A percentile compares a stretch with the other conserved stretches of the same genome.
These are phyloP conservation scores for Pocillopora damicornis DNA, from an alignment of 64 coral and sea anemone genomes.

Conservation along the genomic window DNA sequence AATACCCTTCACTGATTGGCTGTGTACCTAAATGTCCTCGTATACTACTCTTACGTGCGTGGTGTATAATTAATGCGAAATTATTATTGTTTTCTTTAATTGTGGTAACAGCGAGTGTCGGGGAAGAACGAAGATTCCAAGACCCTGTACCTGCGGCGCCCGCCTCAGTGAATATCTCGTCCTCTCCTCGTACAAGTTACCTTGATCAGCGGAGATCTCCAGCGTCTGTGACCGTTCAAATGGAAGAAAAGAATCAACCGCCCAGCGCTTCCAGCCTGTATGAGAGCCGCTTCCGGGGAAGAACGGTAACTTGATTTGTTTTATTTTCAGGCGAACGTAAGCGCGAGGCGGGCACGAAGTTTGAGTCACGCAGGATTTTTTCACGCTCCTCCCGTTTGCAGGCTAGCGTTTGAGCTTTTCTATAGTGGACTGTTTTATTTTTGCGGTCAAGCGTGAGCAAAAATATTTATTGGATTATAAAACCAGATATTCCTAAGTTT, in stretches of 20 bases:
- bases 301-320: neutral
- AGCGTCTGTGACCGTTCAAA: conserved; percentile 72
- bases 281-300: conserved; percentile 75
- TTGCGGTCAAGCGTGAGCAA: too few relatives aligned
- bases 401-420: too few relatives aligned
- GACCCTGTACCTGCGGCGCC: conserved; percentile 8
- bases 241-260: conserved; percentile 70
- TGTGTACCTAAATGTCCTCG: too few relatives aligned
- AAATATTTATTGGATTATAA: too few relatives aligned
- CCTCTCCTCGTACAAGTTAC: conserved; percentile 34
- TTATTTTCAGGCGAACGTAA: neutral
- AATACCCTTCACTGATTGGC: too few relatives aligned
- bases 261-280: conserved; percentile 80
- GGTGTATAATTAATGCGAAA: neutral
- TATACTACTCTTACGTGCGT: too few relatives aligned
- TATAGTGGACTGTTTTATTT: too few relatives aligned
- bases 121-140: conserved; percentile 27
- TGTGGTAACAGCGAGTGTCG: neutral
- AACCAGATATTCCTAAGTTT: too few relatives aligned
- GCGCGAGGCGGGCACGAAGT: too few relatives aligned
- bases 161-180: neutral
- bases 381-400: too few relatives aligned
- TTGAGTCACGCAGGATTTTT: too few relatives aligned
- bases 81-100: neutral
- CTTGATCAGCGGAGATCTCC: conserved; percentile 41